Percentiles rank a stretch among this genome's conserved stretches.
phyloP scores from a whole-genome alignment of 2,113 vertebrate genomes.

The Emydura subglobosa region DNA sequence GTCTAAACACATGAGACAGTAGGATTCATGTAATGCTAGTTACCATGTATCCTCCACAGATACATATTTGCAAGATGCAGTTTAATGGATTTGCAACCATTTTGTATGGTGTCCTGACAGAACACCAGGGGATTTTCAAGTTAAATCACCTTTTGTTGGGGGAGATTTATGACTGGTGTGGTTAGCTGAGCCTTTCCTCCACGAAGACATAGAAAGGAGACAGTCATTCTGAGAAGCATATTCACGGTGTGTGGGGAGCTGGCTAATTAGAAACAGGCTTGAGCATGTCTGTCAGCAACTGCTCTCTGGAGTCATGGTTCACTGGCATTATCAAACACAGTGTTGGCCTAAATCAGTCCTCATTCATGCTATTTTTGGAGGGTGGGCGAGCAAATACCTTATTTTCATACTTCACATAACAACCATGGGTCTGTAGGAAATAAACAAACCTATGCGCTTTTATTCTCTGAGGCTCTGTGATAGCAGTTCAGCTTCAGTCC shows the following conservation, averaged over 20 bases:
- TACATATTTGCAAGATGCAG: conserved; percentile 20
- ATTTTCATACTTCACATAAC: not conserved
- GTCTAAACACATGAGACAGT: not conserved
- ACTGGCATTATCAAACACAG: not conserved
- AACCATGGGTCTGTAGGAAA: not conserved
- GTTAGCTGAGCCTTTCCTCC: not conserved
- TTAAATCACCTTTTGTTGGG: conserved; percentile 44
- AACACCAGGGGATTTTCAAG: conserved; percentile 43
- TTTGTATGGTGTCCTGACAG: conserved; percentile 21
- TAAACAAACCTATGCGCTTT: not conserved
- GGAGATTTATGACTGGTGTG: conserved; percentile 15
- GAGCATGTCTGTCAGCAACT: not conserved
- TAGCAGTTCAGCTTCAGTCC: not conserved
- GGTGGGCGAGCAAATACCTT: not conserved
- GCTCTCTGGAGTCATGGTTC: not conserved
- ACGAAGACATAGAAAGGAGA: not conserved
- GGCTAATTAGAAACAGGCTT: conserved; percentile 5
- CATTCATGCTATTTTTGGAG: not conserved
- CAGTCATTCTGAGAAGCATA: accelerated
- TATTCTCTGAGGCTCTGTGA: not conserved
- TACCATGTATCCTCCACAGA: conserved; percentile 11
- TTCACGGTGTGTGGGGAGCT: not conserved
- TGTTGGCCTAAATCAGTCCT: not conserved
- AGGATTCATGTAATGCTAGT: conserved; percentile 4
- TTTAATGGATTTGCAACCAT: conserved; percentile 39